A percentile compares a stretch with the other conserved stretches of the same genome.
These are phyloP conservation scores for Patella caerulea DNA, from an alignment of 2,888 invertebrate genomes.

Conservation along the genomic window DNA sequence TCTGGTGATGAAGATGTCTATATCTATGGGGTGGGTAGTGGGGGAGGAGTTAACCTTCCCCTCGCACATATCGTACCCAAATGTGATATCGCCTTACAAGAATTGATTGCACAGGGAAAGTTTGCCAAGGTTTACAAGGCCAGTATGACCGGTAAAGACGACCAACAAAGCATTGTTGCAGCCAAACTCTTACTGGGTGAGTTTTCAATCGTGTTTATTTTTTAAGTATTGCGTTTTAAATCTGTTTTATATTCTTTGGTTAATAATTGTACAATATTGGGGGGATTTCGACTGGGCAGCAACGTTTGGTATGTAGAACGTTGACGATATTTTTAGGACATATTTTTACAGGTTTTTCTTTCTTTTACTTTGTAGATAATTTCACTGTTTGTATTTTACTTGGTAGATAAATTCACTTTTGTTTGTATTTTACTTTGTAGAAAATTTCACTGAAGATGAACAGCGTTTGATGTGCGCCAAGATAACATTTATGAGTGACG, in stretches of 20 bases:
- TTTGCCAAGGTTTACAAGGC: slow-evolving; percentile 31
- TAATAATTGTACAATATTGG: too few relatives aligned
- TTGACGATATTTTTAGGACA: too few relatives aligned
- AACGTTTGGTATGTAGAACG: too few relatives aligned
- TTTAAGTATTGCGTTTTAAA: too few relatives aligned
- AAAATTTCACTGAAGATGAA: slow-evolving; percentile 1
- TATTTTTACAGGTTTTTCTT: too few relatives aligned
- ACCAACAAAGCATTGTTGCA: slow-evolving; percentile 14
- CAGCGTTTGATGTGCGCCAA: slow-evolving; percentile 22
- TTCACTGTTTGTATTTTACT: too few relatives aligned
- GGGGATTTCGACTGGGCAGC: too few relatives aligned
- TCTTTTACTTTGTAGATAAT: too few relatives aligned
- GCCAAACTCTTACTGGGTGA: slow-evolving; percentile 29
- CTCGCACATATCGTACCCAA: slow-evolving; percentile 10
- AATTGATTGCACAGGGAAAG: slow-evolving; percentile 26
- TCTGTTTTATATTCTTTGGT: too few relatives aligned
- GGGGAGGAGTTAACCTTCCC: slow-evolving; percentile 15
- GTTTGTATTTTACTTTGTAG: too few relatives aligned
- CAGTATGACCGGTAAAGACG: not conserved
- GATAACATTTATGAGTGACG: slow-evolving; percentile 20
- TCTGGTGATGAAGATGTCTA: slow-evolving; percentile 27
- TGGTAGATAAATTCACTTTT: too few relatives aligned
- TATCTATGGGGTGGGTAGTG: slow-evolving; percentile 14
- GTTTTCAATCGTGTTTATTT: not conserved
- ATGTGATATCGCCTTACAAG: slow-evolving; percentile 15